These are phyloP conservation scores for Astyanax mexicanus DNA, from an alignment of 2,797 vertebrate species.

Conservation along the genomic window DNA sequence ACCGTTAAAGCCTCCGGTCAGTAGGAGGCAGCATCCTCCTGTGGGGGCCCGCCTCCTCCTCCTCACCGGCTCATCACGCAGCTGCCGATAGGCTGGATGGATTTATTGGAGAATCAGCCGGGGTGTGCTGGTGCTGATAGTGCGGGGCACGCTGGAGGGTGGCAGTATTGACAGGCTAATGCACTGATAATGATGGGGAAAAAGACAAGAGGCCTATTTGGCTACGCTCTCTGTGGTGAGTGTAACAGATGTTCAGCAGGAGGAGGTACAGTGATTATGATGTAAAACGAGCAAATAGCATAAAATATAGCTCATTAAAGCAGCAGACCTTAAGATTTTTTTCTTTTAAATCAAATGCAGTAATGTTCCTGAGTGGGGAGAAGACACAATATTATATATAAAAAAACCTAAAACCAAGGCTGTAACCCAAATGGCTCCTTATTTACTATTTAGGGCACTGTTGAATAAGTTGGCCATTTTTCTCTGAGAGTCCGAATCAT, in stretches of 20 bases:
- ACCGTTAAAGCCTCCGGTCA: conserved; percentile 21
- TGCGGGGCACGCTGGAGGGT: conserved; percentile 1
- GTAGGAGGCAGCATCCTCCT: conserved; percentile 18
- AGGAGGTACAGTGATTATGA: background rate
- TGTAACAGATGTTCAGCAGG: conserved; percentile 34
- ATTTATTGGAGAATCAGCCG: conserved; percentile 24
- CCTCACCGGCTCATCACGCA: background rate
- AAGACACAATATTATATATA: too few relatives aligned
- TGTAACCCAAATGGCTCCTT: too few relatives aligned
- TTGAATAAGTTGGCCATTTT: too few relatives aligned
- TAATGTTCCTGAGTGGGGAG: too few relatives aligned
- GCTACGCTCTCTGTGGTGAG: conserved; percentile 12
- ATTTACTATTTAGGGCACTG: too few relatives aligned
- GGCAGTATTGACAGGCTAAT: conserved; percentile 40
- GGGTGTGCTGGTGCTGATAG: conserved; percentile 6
- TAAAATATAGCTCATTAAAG: background rate
- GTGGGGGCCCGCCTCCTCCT: background rate
- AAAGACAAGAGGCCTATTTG: conserved; percentile 26
- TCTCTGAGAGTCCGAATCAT: too few relatives aligned
- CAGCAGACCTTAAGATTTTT: too few relatives aligned
- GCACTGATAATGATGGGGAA: conserved; percentile 9
- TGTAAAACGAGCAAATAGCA: background rate
- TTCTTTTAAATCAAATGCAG: too few relatives aligned
- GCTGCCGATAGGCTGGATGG: background rate
- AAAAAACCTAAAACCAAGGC: too few relatives aligned